Evolutionary conservation across 1,140 invertebrate genomes (phyloP).

Genomic region (Hylaeus volcanicus): DNA sequence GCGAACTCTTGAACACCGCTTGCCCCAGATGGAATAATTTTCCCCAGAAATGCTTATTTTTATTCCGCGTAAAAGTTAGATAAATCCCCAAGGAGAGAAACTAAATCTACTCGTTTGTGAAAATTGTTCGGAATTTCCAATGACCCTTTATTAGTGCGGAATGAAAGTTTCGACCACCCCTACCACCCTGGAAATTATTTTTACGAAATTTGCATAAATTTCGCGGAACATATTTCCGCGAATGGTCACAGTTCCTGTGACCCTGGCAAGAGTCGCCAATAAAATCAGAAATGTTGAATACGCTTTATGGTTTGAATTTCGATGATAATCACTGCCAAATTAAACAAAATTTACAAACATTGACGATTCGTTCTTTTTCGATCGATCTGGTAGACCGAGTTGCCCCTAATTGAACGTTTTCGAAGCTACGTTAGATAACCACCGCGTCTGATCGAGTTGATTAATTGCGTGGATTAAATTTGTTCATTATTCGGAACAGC

Average conservation of each 20-base stretch:
- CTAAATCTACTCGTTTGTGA: not conserved
- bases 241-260: not conserved
- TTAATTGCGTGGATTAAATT: too few relatives aligned
- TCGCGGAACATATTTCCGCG: too few relatives aligned
- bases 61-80: constrained; percentile 17
- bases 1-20: constrained; percentile 11
- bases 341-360: too few relatives aligned
- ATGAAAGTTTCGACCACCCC: not conserved
- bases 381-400: too few relatives aligned
- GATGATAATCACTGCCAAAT: too few relatives aligned
- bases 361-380: too few relatives aligned
- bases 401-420: too few relatives aligned
- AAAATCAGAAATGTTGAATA: not conserved
- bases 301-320: not conserved
- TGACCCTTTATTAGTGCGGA: not conserved
- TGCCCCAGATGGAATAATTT: constrained; percentile 11
- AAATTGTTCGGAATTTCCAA: not conserved
- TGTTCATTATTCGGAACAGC: too few relatives aligned
- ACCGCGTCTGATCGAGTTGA: too few relatives aligned
- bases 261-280: not conserved
- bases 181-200: not conserved
- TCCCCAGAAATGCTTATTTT: not conserved
- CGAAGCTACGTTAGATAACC: too few relatives aligned
- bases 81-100: constrained; percentile 1
- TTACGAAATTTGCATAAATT: not conserved